Percentiles rank a stretch among this genome's conserved stretches.
These are phyloP conservation scores for Pachyuromys duprasi DNA, from an alignment of 2,797 vertebrate species.

Conservation along the genomic window DNA sequence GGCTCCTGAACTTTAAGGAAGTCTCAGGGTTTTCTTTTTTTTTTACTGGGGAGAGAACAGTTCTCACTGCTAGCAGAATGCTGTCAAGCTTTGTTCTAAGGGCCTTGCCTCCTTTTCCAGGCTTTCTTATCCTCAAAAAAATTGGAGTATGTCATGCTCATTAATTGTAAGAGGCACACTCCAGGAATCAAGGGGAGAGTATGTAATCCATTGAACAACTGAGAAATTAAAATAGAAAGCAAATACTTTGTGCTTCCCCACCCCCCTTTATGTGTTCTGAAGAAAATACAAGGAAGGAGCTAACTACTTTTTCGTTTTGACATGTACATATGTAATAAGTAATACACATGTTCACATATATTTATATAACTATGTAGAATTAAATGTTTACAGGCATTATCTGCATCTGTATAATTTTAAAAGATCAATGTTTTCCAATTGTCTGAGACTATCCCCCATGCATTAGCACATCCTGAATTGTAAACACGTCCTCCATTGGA, in stretches of 20 bases:
- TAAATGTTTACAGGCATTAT: background rate
- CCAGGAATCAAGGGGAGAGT: background rate
- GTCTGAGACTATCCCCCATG: background rate
- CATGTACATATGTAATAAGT: background rate
- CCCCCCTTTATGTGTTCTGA: background rate
- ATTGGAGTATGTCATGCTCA: constrained; percentile 7
- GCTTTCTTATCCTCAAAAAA: constrained; percentile 12
- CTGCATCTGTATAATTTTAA: background rate
- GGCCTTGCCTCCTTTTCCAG: background rate
- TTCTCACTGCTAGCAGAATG: background rate
- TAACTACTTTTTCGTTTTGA: background rate
- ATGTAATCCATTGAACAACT: background rate
- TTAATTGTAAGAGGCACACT: constrained; percentile 54
- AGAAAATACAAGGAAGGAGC: background rate
- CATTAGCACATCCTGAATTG: background rate
- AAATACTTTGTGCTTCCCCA: background rate
- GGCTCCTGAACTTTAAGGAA: constrained; percentile 23
- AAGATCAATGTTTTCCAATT: background rate
- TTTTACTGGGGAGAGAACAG: background rate
- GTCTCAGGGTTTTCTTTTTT: background rate
- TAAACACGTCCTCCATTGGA: background rate
- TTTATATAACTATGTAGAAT: background rate
- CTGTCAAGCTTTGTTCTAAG: background rate
- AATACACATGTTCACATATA: background rate
- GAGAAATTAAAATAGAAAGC: constrained; percentile 32